A percentile compares a stretch with the other conserved stretches of the same genome.
Evolutionary conservation across 2,888 invertebrate species (phyloP).

Genomic region (Tricholauxania praeusta): DNA sequence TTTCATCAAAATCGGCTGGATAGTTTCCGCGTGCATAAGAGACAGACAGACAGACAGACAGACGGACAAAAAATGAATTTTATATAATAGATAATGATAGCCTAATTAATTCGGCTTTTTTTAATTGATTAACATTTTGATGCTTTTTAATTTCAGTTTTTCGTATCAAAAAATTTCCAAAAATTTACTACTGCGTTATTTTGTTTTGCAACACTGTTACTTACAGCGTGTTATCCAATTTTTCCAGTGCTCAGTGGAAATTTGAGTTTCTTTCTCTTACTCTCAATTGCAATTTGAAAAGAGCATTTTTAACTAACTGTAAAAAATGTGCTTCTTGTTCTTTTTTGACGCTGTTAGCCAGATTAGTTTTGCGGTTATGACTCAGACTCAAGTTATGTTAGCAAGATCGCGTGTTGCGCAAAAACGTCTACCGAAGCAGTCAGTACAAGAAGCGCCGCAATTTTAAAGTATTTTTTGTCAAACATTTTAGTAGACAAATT

Average conservation of each 20-base stretch:
- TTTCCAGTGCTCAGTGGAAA: slow-evolving; percentile 14
- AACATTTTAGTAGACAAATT: too few species aligned
- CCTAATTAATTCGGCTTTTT: too few species aligned
- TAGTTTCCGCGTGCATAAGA: too few species aligned
- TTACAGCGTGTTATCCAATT: background rate
- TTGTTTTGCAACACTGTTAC: too few species aligned
- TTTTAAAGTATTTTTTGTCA: background rate
- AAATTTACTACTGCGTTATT: too few species aligned
- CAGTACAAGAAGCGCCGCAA: background rate
- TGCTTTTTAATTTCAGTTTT: too few species aligned
- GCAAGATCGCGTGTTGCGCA: slow-evolving; percentile 6
- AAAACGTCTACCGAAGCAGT: background rate
- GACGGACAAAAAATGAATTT: too few species aligned
- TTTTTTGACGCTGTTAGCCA: background rate
- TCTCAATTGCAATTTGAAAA: background rate
- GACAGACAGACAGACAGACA: too few species aligned
- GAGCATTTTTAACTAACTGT: slow-evolving; percentile 1
- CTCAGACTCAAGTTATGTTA: background rate
- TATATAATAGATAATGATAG: too few species aligned
- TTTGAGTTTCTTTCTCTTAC: background rate
- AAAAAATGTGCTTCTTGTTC: background rate
- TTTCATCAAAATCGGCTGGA: too few species aligned
- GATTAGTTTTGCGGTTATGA: slow-evolving; percentile 11
- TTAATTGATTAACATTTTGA: too few species aligned
- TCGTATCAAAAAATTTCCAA: too few species aligned